phyloP scores from a whole-genome alignment of 2,888 invertebrate species.

The Drosophila colorata region DNA sequence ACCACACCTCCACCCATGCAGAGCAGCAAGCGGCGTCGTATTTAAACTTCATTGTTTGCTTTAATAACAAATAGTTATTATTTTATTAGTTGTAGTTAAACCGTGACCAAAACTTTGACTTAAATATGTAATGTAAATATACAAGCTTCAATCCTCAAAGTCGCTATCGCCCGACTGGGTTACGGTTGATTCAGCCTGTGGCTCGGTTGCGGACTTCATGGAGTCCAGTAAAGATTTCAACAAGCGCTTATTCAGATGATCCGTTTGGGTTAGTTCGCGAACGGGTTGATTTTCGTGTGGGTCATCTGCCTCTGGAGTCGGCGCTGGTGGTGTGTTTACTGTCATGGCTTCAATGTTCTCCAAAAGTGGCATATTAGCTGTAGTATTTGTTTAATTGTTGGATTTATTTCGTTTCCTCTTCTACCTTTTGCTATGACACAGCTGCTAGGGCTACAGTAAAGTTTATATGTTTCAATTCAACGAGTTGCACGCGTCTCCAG shows the following conservation, averaged over 20 bases:
- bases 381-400: not conserved
- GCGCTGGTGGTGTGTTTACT: conserved; percentile 39
- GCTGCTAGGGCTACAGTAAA: conserved; percentile 39
- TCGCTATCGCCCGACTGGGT: conserved; percentile 63
- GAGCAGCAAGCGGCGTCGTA: conserved; percentile 83
- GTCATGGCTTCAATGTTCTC: conserved; percentile 70
- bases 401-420: not conserved
- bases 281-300: conserved; percentile 42
- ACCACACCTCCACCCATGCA: conserved; percentile 84
- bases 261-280: conserved; percentile 83
- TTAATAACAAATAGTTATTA: conserved; percentile 18
- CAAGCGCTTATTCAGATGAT: conserved; percentile 79
- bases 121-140: conserved; percentile 53
- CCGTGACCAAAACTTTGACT: conserved; percentile 53
- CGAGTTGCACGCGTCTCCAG: not conserved
- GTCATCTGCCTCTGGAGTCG: conserved; percentile 36
- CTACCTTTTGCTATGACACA: conserved; percentile 23
- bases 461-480: not conserved
- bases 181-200: conserved; percentile 18
- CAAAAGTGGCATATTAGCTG: conserved; percentile 67
- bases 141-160: conserved; percentile 70
- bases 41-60: conserved; percentile 65
- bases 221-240: conserved; percentile 78
- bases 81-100: conserved; percentile 46
- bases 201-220: conserved; percentile 65